Evolutionary conservation across 2,113 vertebrate species (phyloP), one percentile per base, ranked within the genome.

Genomic region (Cathartes aura): DNA sequence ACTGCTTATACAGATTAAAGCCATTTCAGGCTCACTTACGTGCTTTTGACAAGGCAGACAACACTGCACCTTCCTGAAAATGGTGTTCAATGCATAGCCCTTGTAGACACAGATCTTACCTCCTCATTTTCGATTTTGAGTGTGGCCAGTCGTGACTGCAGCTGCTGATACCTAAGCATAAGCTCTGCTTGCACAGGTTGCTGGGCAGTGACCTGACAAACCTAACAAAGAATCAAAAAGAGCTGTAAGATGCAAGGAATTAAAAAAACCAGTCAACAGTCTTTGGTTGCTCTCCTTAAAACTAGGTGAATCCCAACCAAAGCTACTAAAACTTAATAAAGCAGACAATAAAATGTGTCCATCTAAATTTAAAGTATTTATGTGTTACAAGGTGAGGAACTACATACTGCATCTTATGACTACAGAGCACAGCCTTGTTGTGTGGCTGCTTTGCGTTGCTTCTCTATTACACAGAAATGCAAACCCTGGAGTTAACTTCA

Each of bases 71-170:
- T 87, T 79, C 45, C 66, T 62, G 68, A 90, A 91, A 66, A 82
- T 23, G 6, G 30, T 15, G 15, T 63, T 72, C 24, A 62, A 27
- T 4, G 36, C 36, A 66, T 16, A 66, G 26, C 22, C n/a, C 19
- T n/a, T 45, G 23, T 6, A 87, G 82, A 73, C 29, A 67, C 23
- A 71, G 40, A 23, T 60, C 97, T 98, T 97, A 99, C 99, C 99
- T 99, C 99, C 92, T 99, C 99, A 4, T 99, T 99, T 98, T 99
- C 99, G 2, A 99, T 99, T 97, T 99, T 99, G 86, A 99, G 98
- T 0, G 99, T 99, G 66, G 99, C 97, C 75, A 99, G 97, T 36
- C 99, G 99, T 29, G 99, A 99, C 98, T 99, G 99, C 27, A 99
- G 98, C 85, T 99, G 99, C 95, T 99, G 99, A 97, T 99, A 99